Percentiles rank a stretch among this genome's conserved stretches.
Conservation (phyloP, 2,113 vertebrate species). For the Cheilinus undulatus region DNA sequence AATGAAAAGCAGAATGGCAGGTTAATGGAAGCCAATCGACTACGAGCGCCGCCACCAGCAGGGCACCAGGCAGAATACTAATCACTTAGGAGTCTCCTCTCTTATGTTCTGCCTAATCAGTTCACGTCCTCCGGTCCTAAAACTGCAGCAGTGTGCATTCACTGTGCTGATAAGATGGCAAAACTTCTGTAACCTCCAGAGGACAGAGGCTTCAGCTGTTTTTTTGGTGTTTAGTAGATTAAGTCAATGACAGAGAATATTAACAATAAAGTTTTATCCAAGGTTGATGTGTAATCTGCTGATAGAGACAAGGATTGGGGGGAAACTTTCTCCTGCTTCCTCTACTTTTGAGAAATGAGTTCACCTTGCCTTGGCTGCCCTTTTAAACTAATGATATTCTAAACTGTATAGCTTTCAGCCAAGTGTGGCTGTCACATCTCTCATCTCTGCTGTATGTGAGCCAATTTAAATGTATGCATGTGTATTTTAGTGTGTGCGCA, state of each 20-base stretch:
- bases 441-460: constrained; percentile 7
- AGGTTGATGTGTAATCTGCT: constrained; percentile 40
- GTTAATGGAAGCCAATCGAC: constrained; percentile 75
- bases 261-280: constrained; percentile 44
- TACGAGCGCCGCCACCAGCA: constrained; percentile 44
- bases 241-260: constrained; percentile 35
- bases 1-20: constrained; percentile 70
- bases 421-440: constrained; percentile 45
- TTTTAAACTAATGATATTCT: constrained; percentile 58
- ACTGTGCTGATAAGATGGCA: constrained; percentile 49
- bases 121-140: constrained; percentile 25
- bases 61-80: constrained; percentile 59
- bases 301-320: constrained; percentile 23
- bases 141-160: constrained; percentile 42
- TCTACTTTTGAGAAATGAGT: constrained; percentile 31
- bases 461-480: constrained; percentile 7
- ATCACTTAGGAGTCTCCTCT: constrained; percentile 44
- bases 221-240: constrained; percentile 40
- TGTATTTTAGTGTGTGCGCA: constrained; percentile 6
- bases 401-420: constrained; percentile 49
- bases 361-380: constrained; percentile 62
- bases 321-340: constrained; percentile 17
- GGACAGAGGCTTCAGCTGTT: constrained; percentile 33
- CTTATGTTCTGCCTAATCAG: constrained; percentile 47
- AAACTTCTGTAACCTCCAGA: constrained; percentile 47